phyloP scores from a whole-genome alignment of 2,797 vertebrate genomes.

The Bovichtus diacanthus region DNA sequence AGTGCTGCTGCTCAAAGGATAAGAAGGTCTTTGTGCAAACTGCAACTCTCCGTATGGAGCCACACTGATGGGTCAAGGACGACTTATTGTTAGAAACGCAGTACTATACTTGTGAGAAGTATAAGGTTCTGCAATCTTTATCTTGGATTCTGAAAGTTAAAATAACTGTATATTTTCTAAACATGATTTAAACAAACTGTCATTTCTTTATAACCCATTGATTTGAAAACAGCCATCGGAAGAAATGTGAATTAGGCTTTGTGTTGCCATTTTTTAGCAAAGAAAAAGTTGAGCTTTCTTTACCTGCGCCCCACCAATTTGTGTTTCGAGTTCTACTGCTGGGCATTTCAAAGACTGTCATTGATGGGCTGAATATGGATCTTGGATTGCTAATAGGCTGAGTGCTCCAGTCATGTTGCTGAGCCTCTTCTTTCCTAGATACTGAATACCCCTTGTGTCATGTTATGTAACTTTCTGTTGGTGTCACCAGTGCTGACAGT shows the following conservation, averaged over 20 bases:
- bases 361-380: slow-evolving; percentile 57
- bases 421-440: slow-evolving; percentile 62
- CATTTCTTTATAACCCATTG: background rate
- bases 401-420: slow-evolving; percentile 59
- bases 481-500: slow-evolving; percentile 77
- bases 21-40: slow-evolving; percentile 36
- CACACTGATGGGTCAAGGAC: slow-evolving; percentile 57
- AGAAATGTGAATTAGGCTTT: slow-evolving; percentile 8
- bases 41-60: slow-evolving; percentile 35
- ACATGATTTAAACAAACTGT: slow-evolving; percentile 12
- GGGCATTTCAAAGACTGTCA: slow-evolving; percentile 33
- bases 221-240: slow-evolving; percentile 27
- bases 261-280: slow-evolving; percentile 21
- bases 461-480: slow-evolving; percentile 66
- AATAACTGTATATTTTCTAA: background rate
- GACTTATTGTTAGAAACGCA: slow-evolving; percentile 30
- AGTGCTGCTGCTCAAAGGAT: slow-evolving; percentile 34
- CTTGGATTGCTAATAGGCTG: slow-evolving; percentile 58
- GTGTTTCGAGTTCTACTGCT: slow-evolving; percentile 20
- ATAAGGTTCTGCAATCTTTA: slow-evolving; percentile 1
- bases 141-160: slow-evolving; percentile 12
- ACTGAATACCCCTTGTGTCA: slow-evolving; percentile 69
- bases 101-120: background rate
- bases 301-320: slow-evolving; percentile 1
- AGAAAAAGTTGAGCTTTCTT: slow-evolving; percentile 33